Evolutionary conservation across 2,888 invertebrate genomes (phyloP).

Genomic region (Pasiphila rectangulata): DNA sequence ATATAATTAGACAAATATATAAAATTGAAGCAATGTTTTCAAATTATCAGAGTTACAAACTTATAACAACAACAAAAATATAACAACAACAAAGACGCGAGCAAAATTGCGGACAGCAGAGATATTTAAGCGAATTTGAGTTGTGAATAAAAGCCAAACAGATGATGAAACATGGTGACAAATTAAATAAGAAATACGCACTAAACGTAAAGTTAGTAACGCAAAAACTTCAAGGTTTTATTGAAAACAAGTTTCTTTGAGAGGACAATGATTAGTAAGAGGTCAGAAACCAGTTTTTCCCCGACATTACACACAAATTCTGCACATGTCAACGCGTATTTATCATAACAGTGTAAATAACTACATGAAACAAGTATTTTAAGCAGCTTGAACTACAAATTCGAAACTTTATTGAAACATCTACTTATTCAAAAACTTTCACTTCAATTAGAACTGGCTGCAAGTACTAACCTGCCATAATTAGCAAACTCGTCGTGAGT

Average conservation of each 20-base stretch:
- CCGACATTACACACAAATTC: conserved; percentile 1
- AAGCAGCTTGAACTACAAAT: conserved; percentile 1
- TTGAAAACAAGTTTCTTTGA: conserved; percentile 14
- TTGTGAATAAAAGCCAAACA: background rate
- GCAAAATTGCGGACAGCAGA: no score
- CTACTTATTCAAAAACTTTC: conserved; percentile 51
- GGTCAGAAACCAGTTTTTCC: conserved; percentile 19
- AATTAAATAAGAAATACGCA: conserved; percentile 10
- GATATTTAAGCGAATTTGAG: background rate
- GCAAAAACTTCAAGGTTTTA: conserved; percentile 21
- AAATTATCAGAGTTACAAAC: no score
- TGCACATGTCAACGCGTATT: conserved; percentile 3
- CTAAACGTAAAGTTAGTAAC: background rate
- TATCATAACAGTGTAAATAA: conserved; percentile 3
- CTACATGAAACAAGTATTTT: background rate
- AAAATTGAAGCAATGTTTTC: no score
- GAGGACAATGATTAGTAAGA: conserved; percentile 9
- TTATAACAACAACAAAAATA: no score
- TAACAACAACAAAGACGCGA: no score
- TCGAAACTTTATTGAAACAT: conserved; percentile 7
- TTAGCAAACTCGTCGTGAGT: conserved; percentile 40
- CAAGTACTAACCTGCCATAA: conserved; percentile 52
- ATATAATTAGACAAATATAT: no score
- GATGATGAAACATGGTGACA: conserved; percentile 12
- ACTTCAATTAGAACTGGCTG: conserved; percentile 42